Evolutionary conservation across 2,113 vertebrate species (phyloP).

Genomic region (Istiophorus platypterus): DNA sequence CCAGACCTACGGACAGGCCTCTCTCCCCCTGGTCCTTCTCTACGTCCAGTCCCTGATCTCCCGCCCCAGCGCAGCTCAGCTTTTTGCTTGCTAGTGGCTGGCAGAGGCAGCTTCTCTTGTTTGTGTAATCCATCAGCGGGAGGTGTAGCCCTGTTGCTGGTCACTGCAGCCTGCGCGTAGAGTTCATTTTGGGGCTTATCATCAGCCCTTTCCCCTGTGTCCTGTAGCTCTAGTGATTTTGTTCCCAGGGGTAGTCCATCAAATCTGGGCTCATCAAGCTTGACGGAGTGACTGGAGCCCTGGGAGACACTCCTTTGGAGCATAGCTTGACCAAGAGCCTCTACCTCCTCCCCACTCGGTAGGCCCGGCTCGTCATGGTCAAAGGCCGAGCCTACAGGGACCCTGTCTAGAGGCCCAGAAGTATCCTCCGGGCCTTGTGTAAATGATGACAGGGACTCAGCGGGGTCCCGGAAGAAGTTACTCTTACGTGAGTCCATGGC

Average conservation of each 20-base stretch:
- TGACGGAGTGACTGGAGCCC: slow-evolving; percentile 90
- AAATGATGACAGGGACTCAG: slow-evolving; percentile 87
- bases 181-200: slow-evolving; percentile 91
- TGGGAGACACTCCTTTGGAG: slow-evolving; percentile 92
- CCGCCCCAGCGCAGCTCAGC: slow-evolving; percentile 96
- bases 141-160: slow-evolving; percentile 82
- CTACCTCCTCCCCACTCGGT: slow-evolving; percentile 87
- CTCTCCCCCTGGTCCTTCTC: slow-evolving; percentile 89
- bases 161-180: slow-evolving; percentile 77
- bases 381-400: slow-evolving; percentile 80
- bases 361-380: slow-evolving; percentile 85
- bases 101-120: slow-evolving; percentile 88
- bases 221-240: slow-evolving; percentile 86
- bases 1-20: slow-evolving; percentile 94
- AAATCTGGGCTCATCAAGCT: slow-evolving; percentile 90
- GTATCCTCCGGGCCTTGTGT: slow-evolving; percentile 87
- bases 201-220: slow-evolving; percentile 86
- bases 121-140: slow-evolving; percentile 85
- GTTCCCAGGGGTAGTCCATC: slow-evolving; percentile 82
- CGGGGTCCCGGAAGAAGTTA: slow-evolving; percentile 89
- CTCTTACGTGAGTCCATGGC: slow-evolving; percentile 89
- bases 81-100: slow-evolving; percentile 88
- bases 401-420: slow-evolving; percentile 81
- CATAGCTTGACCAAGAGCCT: slow-evolving; percentile 83
- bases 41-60: slow-evolving; percentile 86